Evolutionary conservation across 2,888 invertebrate genomes (phyloP), one percentile per base, ranked within the genome.

Genomic region (Drosophila fungiperda): DNA sequence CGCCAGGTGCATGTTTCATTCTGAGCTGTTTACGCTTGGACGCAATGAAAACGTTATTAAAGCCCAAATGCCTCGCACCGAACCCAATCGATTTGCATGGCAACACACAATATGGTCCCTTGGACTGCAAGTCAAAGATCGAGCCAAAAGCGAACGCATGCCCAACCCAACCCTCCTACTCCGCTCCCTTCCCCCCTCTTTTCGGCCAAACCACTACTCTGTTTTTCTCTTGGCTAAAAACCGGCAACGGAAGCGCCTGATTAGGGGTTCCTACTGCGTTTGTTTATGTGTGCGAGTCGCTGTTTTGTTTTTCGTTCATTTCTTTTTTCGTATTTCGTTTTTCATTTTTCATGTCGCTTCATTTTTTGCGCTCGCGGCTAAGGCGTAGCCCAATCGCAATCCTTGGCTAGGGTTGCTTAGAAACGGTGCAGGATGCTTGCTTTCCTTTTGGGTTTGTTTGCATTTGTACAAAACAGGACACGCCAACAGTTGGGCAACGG

Each of bases 401-500:
- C 77, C 73, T 29, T 32, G 49, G 35, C 32, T 40, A 59, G 68
- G 69, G 76, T 88, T 79, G 88, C 82, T 81, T 81, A 78, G 87
- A 72, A 74, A 71, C 55, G 60, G 78, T 40, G 48, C 75, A 66
- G 60, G 62, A 49, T 62, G 62, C 72, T 45, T 68, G 63, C 54
- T 68, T 64, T 48, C 66, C 68, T 69, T 73, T 77, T 68, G 12
- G 78, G 89, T 89, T 90, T 89, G 89, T 84, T 88, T 88, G 82
- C 83, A 75, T 77, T 82, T 70, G 74, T 71, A 77, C 88, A 70
- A 78, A 88, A 72, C 68, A 74, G 66, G 38, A 40, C 52, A 64
- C 12, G 64, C 15, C 36, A 23, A n/a, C 17, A 23, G 29, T 7
- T 38, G 2, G 42, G 33, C 15, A 38, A 45, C 23, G 33, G n/a